Conservation (phyloP, 2,888 invertebrate species). For the Dorcus hopei region DNA sequence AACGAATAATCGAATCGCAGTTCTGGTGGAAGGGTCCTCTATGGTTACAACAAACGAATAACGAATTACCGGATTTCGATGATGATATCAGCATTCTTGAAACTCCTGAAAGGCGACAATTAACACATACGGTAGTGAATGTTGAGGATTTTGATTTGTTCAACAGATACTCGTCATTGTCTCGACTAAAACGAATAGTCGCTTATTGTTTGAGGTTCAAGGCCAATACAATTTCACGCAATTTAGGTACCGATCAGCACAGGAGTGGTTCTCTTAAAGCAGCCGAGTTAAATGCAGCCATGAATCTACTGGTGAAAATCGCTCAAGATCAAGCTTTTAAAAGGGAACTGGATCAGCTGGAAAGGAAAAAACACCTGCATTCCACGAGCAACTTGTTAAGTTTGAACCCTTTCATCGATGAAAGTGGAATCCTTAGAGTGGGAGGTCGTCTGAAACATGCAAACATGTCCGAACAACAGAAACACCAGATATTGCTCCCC, state of each 20-base stretch:
- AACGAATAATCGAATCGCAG: no score
- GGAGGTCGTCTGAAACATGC: constrained; percentile 7
- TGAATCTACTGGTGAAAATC: not conserved
- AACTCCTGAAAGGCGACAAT: not conserved
- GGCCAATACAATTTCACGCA: no score
- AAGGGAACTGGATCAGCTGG: not conserved
- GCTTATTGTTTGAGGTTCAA: no score
- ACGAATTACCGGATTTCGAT: not conserved
- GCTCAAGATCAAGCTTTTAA: not conserved
- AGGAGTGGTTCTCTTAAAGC: not conserved
- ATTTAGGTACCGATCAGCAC: not conserved
- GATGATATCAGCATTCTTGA: not conserved
- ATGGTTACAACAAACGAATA: not conserved
- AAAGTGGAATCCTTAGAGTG: constrained; percentile 7
- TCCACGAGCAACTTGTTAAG: not conserved
- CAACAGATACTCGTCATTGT: not conserved
- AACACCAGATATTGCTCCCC: constrained; percentile 7
- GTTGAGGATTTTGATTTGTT: not conserved
- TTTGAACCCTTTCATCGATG: constrained; percentile 11
- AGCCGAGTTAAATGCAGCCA: not conserved
- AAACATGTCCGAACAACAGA: constrained; percentile 2
- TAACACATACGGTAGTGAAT: not conserved
- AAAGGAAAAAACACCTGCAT: not conserved
- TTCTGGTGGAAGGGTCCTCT: constrained; percentile 24
- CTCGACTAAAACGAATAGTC: not conserved